phyloP scores from a whole-genome alignment of 2,888 invertebrate species.

The Petrolisthes manimaculis region DNA sequence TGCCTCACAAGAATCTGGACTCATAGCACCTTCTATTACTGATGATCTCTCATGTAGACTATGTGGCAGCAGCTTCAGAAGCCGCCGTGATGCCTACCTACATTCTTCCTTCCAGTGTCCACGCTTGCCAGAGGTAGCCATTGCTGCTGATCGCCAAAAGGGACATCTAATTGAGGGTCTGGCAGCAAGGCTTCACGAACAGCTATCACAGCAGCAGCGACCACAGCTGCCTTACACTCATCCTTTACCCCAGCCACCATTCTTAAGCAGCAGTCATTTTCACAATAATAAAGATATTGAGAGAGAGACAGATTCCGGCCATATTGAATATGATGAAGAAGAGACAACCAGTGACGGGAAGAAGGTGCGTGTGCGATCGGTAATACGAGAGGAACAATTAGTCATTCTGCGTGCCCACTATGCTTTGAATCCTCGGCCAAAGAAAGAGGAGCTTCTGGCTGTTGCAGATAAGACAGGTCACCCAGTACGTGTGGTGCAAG shows the following conservation, averaged over 20 bases:
- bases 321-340: constrained; percentile 67
- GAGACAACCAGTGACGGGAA: constrained; percentile 68
- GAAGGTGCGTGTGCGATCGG: constrained; percentile 83
- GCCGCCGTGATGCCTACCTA: constrained; percentile 49
- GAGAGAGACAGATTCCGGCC: constrained; percentile 67
- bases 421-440: constrained; percentile 89
- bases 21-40: constrained; percentile 45
- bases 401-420: constrained; percentile 90
- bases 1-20: constrained; percentile 74
- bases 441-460: constrained; percentile 90
- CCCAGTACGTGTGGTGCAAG: constrained; percentile 77
- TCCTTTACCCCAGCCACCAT: constrained; percentile 8
- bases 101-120: constrained; percentile 57
- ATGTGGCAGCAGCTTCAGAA: constrained; percentile 55
- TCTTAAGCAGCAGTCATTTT: constrained; percentile 66
- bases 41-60: constrained; percentile 59
- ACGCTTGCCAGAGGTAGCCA: constrained; percentile 68
- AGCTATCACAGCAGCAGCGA: constrained; percentile 44
- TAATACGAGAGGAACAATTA: constrained; percentile 94
- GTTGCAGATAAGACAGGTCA: constrained; percentile 82
- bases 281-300: constrained; percentile 70
- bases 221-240: constrained; percentile 21
- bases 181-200: constrained; percentile 58
- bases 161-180: constrained; percentile 65
- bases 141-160: constrained; percentile 67